Evolutionary conservation across 2,797 vertebrate genomes (phyloP).

Genomic region (Hydrophis major): DNA sequence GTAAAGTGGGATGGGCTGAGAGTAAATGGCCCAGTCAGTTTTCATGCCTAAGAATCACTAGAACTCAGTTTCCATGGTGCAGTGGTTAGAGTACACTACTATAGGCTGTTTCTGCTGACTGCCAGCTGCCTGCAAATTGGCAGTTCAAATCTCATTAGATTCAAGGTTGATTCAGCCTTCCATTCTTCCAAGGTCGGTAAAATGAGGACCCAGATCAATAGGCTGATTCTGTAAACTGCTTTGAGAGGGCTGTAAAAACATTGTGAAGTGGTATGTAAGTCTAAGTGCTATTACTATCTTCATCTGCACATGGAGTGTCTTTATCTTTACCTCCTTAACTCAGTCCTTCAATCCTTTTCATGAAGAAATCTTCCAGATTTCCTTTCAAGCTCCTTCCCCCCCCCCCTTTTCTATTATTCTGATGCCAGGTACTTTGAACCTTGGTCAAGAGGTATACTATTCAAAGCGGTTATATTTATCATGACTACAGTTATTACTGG

Average conservation of each 20-base stretch:
- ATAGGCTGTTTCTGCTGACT: too few relatives aligned
- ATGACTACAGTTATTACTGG: not conserved
- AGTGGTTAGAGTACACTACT: too few relatives aligned
- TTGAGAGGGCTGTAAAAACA: too few relatives aligned
- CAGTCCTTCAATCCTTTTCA: not conserved
- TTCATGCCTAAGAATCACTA: not conserved
- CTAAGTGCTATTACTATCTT: not conserved
- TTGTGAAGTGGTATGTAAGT: too few relatives aligned
- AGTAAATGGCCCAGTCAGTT: not conserved
- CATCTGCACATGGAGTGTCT: not conserved
- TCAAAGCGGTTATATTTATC: not conserved
- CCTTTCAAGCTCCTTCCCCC: not conserved
- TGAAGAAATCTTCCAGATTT: not conserved
- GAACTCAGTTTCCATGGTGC: not conserved
- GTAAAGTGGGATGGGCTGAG: not conserved
- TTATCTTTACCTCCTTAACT: not conserved
- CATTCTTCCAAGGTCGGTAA: too few relatives aligned
- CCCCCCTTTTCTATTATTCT: not conserved
- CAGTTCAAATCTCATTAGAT: too few relatives aligned
- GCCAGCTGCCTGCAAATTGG: too few relatives aligned
- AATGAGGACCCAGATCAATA: too few relatives aligned
- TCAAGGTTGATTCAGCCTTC: too few relatives aligned
- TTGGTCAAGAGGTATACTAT: not conserved
- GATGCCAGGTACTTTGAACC: not conserved
- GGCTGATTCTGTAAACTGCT: too few relatives aligned